phyloP scores from a whole-genome alignment of 1,140 invertebrate genomes.

The Platorchestia sp. region DNA sequence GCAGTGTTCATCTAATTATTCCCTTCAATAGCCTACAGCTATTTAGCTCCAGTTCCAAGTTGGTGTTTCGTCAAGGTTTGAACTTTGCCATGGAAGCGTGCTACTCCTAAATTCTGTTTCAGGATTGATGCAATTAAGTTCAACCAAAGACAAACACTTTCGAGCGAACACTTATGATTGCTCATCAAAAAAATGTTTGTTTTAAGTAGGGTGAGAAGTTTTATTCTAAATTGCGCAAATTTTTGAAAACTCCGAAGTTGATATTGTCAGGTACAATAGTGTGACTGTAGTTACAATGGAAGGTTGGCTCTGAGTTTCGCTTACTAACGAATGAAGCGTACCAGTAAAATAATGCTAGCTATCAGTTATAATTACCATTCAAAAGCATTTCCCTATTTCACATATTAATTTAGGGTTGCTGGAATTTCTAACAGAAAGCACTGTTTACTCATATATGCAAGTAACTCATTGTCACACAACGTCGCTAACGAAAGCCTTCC shows the following conservation, averaged over 20 bases:
- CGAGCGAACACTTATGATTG: no score
- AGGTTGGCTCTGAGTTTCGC: not conserved
- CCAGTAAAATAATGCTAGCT: not conserved
- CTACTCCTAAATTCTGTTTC: not conserved
- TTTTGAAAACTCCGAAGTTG: no score
- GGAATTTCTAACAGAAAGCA: not conserved
- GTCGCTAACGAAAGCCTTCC: not conserved
- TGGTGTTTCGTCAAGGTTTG: not conserved
- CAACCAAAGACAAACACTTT: no score
- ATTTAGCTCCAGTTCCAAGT: not conserved
- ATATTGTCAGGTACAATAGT: no score
- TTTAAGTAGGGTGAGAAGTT: no score
- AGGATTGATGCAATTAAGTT: not conserved
- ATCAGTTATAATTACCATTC: not conserved
- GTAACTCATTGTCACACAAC: not conserved
- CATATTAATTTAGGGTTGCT: not conserved
- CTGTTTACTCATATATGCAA: not conserved
- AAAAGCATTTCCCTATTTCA: not conserved
- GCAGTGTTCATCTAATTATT: not conserved
- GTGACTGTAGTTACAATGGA: no score
- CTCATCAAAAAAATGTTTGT: no score
- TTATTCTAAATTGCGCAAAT: no score
- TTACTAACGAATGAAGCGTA: not conserved
- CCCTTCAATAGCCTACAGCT: not conserved
- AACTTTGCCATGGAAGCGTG: not conserved